Percentiles rank a stretch among this genome's conserved stretches.
These are phyloP conservation scores for Centropus unirufus DNA, from an alignment of 2,113 vertebrate species.

Conservation along the genomic window DNA sequence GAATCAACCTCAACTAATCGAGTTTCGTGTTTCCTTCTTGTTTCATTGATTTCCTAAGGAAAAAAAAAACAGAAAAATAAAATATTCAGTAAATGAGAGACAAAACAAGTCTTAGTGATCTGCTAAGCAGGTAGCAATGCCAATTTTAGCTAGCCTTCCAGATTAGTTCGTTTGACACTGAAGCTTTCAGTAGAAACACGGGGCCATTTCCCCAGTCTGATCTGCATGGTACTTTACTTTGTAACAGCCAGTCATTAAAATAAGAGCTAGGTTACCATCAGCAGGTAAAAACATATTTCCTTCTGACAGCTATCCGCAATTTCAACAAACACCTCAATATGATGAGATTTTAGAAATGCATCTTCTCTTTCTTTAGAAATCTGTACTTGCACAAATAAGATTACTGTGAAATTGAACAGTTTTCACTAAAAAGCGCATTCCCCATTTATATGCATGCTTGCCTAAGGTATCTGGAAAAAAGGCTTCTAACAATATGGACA, in stretches of 20 bases:
- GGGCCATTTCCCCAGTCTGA: background rate
- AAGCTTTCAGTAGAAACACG: background rate
- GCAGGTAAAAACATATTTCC: background rate
- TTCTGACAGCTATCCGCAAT: background rate
- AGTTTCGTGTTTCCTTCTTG: constrained; percentile 78
- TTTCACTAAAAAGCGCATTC: background rate
- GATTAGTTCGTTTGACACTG: background rate
- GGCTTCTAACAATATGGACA: background rate
- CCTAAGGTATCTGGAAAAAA: background rate
- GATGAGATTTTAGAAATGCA: background rate
- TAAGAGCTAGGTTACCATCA: background rate
- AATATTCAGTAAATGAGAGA: background rate
- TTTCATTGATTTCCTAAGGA: constrained; percentile 87
- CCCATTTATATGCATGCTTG: background rate
- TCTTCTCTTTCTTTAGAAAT: background rate
- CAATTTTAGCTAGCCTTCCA: background rate
- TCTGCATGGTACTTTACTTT: background rate
- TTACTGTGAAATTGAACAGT: background rate
- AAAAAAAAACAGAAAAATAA: background rate
- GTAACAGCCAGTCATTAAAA: background rate
- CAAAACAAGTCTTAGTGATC: background rate
- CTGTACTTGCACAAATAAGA: background rate
- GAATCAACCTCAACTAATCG: constrained; percentile 86
- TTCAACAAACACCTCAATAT: background rate
- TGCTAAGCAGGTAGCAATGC: fast-evolving